Evolutionary conservation across 1,140 invertebrate species (phyloP).

Genomic region (Anagrus nilaparvatae): DNA sequence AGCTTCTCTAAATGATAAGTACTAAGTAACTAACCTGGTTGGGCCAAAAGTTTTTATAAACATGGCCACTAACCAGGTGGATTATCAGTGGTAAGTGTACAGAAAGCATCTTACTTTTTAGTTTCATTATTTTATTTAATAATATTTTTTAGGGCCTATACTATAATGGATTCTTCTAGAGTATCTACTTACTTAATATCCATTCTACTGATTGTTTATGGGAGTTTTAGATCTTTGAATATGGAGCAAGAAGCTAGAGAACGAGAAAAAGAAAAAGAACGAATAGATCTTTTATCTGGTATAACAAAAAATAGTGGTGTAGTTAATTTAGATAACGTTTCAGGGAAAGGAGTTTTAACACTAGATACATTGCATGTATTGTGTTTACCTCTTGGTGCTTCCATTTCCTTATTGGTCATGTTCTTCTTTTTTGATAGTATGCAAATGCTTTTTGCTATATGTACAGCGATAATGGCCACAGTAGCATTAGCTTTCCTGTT

Average conservation of each 20-base stretch:
- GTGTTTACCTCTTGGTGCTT: constrained; percentile 91
- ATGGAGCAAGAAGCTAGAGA: constrained; percentile 89
- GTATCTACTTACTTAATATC: constrained; percentile 96
- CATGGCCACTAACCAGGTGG: constrained; percentile 43
- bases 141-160: constrained; percentile 64
- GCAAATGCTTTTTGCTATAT: constrained; percentile 95
- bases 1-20: constrained; percentile 35
- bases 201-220: constrained; percentile 94
- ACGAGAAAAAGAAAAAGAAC: constrained; percentile 67
- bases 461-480: constrained; percentile 93
- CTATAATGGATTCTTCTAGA: constrained; percentile 91
- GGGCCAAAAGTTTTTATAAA: constrained; percentile 34
- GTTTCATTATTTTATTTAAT: neutral
- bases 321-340: constrained; percentile 26
- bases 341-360: constrained; percentile 72
- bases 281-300: constrained; percentile 48
- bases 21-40: constrained; percentile 33
- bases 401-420: constrained; percentile 91
- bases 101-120: constrained; percentile 3
- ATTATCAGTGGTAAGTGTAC: constrained; percentile 42
- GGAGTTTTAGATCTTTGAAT: constrained; percentile 84
- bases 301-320: constrained; percentile 28
- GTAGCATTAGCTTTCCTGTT: constrained; percentile 91
- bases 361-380: constrained; percentile 94
- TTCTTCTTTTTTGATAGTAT: constrained; percentile 99